Conservation (phyloP, 2,113 vertebrate species). For the Serinus canaria region DNA sequence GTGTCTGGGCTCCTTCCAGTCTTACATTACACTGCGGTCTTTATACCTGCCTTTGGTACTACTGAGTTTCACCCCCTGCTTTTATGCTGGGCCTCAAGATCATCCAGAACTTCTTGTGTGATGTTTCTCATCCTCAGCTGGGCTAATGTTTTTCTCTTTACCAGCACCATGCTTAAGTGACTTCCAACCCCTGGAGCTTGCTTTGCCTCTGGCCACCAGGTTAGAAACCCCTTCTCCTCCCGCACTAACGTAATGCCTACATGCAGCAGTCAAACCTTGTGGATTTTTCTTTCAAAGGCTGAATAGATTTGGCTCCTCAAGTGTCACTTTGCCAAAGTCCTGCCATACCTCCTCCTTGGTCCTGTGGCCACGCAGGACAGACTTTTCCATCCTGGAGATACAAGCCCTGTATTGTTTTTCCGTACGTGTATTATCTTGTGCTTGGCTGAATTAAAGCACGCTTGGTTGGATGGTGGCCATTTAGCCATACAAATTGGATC, state of each 20-base stretch:
- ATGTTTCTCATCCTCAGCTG: not conserved
- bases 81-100: not conserved
- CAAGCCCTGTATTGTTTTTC: not conserved
- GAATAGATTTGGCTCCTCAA: not conserved
- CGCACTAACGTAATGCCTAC: fast-evolving
- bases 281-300: not conserved
- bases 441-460: not conserved
- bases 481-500: not conserved
- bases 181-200: not conserved
- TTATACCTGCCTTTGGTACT: not conserved
- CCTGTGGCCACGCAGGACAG: not conserved
- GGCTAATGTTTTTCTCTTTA: not conserved
- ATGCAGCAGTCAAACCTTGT: not conserved
- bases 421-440: not conserved
- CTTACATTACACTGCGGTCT: not conserved
- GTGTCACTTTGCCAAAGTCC: not conserved
- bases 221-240: not conserved
- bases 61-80: not conserved
- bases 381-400: not conserved
- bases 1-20: slow-evolving; percentile 46
- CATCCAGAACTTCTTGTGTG: not conserved
- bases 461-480: slow-evolving; percentile 8
- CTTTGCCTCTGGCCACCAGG: not conserved
- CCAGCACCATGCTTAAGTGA: not conserved
- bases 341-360: not conserved